Evolutionary conservation across 1,140 invertebrate genomes (phyloP).

Genomic region (Ostrea denselamellosa): DNA sequence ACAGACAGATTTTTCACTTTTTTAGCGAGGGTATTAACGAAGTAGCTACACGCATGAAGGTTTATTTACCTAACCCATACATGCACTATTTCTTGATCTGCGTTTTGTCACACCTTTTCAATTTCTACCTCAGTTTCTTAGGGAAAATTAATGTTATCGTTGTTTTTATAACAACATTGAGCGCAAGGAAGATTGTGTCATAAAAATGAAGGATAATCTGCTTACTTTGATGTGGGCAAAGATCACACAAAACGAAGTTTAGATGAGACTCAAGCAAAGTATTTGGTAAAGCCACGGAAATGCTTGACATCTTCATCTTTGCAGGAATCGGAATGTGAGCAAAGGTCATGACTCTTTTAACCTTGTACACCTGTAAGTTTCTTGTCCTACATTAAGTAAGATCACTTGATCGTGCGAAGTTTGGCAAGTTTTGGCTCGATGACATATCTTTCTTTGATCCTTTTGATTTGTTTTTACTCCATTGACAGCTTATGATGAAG

Average conservation of each 20-base stretch:
- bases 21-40: too few species aligned
- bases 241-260: slow-evolving; percentile 4
- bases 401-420: slow-evolving; percentile 25
- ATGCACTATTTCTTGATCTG: background rate
- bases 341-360: slow-evolving; percentile 4
- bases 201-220: background rate
- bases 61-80: too few species aligned
- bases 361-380: background rate
- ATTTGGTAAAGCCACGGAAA: slow-evolving; percentile 31
- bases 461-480: background rate
- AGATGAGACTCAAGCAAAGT: background rate
- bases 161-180: background rate
- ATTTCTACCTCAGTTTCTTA: background rate
- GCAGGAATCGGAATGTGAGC: slow-evolving; percentile 19
- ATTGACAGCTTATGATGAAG: slow-evolving; percentile 14
- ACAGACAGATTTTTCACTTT: too few species aligned
- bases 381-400: background rate
- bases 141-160: background rate
- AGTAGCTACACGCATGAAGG: too few species aligned
- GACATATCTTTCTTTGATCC: slow-evolving; percentile 14
- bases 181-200: background rate
- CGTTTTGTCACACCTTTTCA: background rate
- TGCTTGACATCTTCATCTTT: slow-evolving; percentile 23
- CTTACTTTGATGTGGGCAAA: slow-evolving; percentile 28
- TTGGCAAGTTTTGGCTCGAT: background rate